Base-by-base conservation (phyloP, 2,888 invertebrate species). In the Scaeva pyrastri region DNA sequence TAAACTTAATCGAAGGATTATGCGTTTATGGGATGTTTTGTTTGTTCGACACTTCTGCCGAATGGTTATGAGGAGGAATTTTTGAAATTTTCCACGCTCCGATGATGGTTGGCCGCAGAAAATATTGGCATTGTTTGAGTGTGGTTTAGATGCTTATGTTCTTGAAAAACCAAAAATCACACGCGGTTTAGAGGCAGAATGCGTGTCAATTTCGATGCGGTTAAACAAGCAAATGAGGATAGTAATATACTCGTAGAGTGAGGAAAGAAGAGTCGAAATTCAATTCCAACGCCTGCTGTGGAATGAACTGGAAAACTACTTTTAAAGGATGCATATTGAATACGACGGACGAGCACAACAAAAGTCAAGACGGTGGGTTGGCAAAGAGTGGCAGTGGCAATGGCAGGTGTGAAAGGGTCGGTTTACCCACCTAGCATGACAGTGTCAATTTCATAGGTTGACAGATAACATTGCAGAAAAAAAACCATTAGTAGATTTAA, bases 1-100 rank as follows among this genome's bases (percentile, higher is more conserved):
- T 23, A 26, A 56, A 21, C 73, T 85, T 85, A 85, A 85, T 80
- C 85, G 85, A 85, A 56, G 80, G 80, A 85, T 81, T 85, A 85
- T 80, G 72, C 58, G 73, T 85, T 85, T 85, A 77, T 85, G 85
- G 85, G 85, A 85, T 76, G 80, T 85, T 85, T 85, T 85, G 80
- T 85, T 85, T 72, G 84, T 66, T 66, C 75, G 56, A 75, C 74
- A 79, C 58, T 84, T 76, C 72, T 68, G 41, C 4, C 52, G 84
- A 75, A 85, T 26, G 43, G 50, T 36, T 43, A 60, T 68, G 62
- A 52, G 31, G 31, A 52, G 45, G 66, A 68, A 70, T 80, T 68
- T 52, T 72, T 72, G 10, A 48, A 80, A 85, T 85, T 85, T 39
- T 80, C 48, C 84, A 85, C 75, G 84, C 75, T 85, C 48, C 72